These are phyloP conservation scores for Hippocampus barbouri DNA, from an alignment of 2,113 vertebrate genomes.

Conservation along the genomic window DNA sequence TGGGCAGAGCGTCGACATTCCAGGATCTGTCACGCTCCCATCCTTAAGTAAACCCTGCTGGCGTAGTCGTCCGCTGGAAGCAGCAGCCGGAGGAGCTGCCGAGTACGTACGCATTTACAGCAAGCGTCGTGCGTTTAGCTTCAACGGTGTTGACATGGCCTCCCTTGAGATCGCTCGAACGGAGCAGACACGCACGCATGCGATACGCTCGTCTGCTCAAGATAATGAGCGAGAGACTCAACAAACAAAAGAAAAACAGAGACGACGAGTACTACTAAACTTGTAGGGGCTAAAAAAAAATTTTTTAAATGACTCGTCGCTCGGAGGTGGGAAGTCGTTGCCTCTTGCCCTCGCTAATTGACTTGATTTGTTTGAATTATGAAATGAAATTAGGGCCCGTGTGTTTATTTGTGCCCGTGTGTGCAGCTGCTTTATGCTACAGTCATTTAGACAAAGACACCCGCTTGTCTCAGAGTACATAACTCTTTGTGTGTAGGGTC, in stretches of 20 bases:
- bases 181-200: slow-evolving; percentile 58
- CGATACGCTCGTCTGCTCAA: slow-evolving; percentile 14
- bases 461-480: slow-evolving; percentile 38
- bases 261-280: not conserved
- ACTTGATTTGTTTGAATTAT: slow-evolving; percentile 22
- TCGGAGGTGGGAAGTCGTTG: not conserved
- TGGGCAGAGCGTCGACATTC: slow-evolving; percentile 51
- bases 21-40: slow-evolving; percentile 64
- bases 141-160: slow-evolving; percentile 55
- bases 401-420: slow-evolving; percentile 22
- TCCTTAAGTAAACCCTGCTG: slow-evolving; percentile 66
- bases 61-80: slow-evolving; percentile 45
- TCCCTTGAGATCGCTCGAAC: slow-evolving; percentile 63
- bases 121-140: slow-evolving; percentile 62
- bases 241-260: slow-evolving; percentile 14
- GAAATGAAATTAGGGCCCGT: slow-evolving; percentile 18
- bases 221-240: slow-evolving; percentile 26
- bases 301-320: not conserved
- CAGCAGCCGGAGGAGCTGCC: slow-evolving; percentile 36
- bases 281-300: slow-evolving; percentile 7
- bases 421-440: slow-evolving; percentile 54
- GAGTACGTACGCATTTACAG: slow-evolving; percentile 29
- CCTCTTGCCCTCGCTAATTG: slow-evolving; percentile 1
- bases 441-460: slow-evolving; percentile 65
- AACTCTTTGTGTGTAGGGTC: slow-evolving; percentile 24